Percentiles rank a stretch among this genome's conserved stretches.
Conservation (phyloP, 2,113 vertebrate genomes). For the Parus major region DNA sequence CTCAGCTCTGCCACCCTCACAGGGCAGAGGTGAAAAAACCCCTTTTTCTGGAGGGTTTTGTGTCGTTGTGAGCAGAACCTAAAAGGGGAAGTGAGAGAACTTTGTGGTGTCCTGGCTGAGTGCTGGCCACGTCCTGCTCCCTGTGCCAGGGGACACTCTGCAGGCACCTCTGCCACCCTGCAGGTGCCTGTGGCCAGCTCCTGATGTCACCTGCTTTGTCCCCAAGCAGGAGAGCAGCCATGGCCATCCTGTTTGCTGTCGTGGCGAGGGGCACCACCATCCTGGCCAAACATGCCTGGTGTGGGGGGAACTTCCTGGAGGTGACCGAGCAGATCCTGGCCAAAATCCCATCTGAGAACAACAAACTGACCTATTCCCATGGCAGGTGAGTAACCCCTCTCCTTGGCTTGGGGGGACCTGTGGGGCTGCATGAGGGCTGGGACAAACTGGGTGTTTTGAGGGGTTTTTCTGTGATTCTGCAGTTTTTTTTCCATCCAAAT, state of each 20-base stretch:
- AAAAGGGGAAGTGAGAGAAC: background rate
- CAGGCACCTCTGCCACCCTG: background rate
- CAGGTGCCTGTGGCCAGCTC: too few relatives aligned
- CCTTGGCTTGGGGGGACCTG: background rate
- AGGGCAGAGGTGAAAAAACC: background rate
- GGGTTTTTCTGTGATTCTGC: background rate
- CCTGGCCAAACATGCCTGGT: slow-evolving; percentile 96
- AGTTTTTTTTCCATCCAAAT: rapidly evolving
- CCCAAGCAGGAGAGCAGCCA: slow-evolving; percentile 69
- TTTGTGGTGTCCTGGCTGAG: background rate
- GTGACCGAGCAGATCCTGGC: slow-evolving; percentile 97
- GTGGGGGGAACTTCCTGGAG: slow-evolving; percentile 96
- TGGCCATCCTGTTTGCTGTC: slow-evolving; percentile 97
- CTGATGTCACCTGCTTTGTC: background rate
- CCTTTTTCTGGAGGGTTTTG: too few relatives aligned
- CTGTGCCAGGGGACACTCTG: too few relatives aligned
- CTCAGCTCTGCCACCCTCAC: background rate
- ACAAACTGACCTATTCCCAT: slow-evolving; percentile 96
- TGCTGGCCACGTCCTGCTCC: background rate
- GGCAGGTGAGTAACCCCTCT: slow-evolving; percentile 81
- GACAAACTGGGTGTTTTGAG: rapidly evolving
- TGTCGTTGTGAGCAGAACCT: rapidly evolving
- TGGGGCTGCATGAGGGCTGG: rapidly evolving
- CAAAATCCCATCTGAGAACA: slow-evolving; percentile 96
- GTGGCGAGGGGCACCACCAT: slow-evolving; percentile 96